Base-by-base conservation (phyloP, 2,113 vertebrate genomes). In the Siniperca chuatsi region DNA sequence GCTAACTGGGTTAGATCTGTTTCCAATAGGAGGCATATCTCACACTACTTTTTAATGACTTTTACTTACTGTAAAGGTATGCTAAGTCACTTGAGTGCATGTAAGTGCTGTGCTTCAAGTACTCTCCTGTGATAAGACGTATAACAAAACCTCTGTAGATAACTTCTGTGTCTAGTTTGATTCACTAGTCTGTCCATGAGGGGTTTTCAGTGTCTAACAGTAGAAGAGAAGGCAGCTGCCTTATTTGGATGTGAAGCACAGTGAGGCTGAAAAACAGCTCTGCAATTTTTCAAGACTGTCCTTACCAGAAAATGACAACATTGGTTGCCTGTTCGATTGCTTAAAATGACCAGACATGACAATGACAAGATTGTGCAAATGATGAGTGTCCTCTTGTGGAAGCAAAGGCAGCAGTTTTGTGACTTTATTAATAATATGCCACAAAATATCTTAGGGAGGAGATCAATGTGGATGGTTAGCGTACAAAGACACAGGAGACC, bases 21-120 rank as follows among this genome's bases (percentile, higher is more conserved):
- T 86, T 90, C 84, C 33, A 81, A 86, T 64, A 0, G 25, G 13
- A 60, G 54, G n/a, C 57, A 54, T 64, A 81, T 76, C 86, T 91
- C 79, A 57, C 6, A 78, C 73, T 69, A 81, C 75, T 74, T 84
- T 87, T 87, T 85, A 91, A 91, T 75, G 70, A 88, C 82, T 87
- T 76, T 87, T 81, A 87, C 72, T 85, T 44, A 84, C 70, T 76
- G 77, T 87, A 68, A 75, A 83, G 83, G 42, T 52, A 57, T 44
- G 61, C 52, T 18, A 23, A 75, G 48, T 70, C 75, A 73, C 62
- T 58, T 1, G 20, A 62, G 82, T 70, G 62, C 81, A 70, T 81
- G 81, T 82, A 75, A 85, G 78, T 74, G 78, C 61, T 29, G 48
- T 29, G 61, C 52, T 66, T 52, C 11, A 37, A 68, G 79, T 67